Evolutionary conservation across 2,113 vertebrate genomes (phyloP).

Genomic region (Cricetomys ansorgei): DNA sequence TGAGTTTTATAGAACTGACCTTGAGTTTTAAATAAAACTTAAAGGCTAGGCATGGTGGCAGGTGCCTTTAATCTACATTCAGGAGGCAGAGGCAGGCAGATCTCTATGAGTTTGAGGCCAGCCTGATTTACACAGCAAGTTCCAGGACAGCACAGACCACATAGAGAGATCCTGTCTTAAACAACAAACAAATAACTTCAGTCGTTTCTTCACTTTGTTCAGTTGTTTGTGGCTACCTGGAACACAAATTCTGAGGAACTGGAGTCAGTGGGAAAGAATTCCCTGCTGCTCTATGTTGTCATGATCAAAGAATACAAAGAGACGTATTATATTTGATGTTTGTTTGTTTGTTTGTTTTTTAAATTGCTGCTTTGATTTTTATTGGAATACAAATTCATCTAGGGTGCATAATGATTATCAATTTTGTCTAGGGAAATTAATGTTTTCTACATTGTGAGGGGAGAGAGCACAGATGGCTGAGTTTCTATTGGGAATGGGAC

Average conservation of each 20-base stretch:
- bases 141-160: not conserved
- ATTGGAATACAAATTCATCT: conserved; percentile 7
- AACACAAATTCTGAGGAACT: not conserved
- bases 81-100: not conserved
- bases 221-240: not conserved
- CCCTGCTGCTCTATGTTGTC: not conserved
- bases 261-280: not conserved
- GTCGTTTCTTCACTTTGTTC: not conserved
- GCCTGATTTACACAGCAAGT: not conserved
- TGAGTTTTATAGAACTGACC: not conserved
- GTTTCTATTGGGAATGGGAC: not conserved
- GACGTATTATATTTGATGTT: not conserved
- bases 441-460: not conserved
- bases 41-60: not conserved
- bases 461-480: not conserved
- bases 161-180: not conserved
- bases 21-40: conserved; percentile 12
- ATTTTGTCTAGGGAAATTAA: conserved; percentile 13
- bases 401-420: not conserved
- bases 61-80: not conserved
- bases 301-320: not conserved
- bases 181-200: not conserved
- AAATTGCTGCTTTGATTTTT: conserved; percentile 20
- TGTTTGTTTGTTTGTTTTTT: not conserved
- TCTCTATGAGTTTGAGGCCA: not conserved